These are phyloP conservation scores for Excalfactoria chinensis DNA, from an alignment of 2,113 vertebrate genomes.

Conservation along the genomic window DNA sequence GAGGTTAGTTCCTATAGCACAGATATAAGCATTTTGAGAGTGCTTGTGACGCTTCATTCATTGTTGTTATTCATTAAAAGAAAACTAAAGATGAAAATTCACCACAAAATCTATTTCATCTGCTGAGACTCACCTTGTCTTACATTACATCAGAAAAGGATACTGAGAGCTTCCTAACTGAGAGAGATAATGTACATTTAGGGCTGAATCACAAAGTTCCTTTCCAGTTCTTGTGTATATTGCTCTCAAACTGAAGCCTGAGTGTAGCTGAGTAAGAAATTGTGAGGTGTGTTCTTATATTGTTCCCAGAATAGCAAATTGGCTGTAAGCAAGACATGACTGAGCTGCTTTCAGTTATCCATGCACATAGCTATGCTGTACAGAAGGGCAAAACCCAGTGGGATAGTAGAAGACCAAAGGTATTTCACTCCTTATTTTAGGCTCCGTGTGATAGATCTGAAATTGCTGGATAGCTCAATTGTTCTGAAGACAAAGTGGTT, in stretches of 20 bases:
- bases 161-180: neutral
- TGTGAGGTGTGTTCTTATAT: neutral
- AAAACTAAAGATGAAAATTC: neutral
- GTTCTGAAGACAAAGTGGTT: neutral
- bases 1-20: neutral
- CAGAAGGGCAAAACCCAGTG: neutral
- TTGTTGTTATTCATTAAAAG: neutral
- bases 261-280: neutral
- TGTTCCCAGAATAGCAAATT: neutral
- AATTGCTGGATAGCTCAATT: neutral
- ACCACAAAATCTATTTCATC: neutral
- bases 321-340: neutral
- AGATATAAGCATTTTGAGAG: neutral
- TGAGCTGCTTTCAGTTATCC: neutral
- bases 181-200: accelerated
- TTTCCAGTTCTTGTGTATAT: neutral
- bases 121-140: neutral
- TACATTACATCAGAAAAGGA: neutral
- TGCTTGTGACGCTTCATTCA: neutral
- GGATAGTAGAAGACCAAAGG: neutral
- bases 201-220: neutral
- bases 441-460: neutral
- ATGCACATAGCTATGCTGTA: neutral
- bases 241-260: neutral
- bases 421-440: neutral